Base-by-base conservation (phyloP, 35 echinoderm and acorn worm genomes). In the Patiria miniata region DNA sequence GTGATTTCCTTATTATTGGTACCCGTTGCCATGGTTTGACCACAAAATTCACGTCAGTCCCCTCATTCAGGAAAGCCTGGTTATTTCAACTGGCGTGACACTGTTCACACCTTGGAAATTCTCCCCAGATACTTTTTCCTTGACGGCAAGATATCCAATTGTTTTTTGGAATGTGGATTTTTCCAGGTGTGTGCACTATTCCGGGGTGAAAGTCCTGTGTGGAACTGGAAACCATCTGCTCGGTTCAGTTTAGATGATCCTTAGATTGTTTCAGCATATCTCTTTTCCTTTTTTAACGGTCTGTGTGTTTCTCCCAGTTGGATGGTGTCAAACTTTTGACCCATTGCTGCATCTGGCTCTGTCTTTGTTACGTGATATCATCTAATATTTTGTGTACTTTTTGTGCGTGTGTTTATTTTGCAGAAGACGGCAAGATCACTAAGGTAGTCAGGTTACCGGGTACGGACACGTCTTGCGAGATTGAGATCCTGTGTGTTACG, bases 371-470 rank as follows among this genome's bases (percentile, higher is more conserved):
- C 8, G 18, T 15, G 26, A 8, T 80, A 16, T 10, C 22, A n/a
- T 8, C 39, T 17, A 36, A 38, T 17, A 0, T 44, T 8, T 9
- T 51, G 37, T 80, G 37, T 39, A 2, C n/a, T 37, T 37, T 47
- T 50, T 39, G 68, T 36, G 5, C 1, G 17, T 0, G 37, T 36
- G 4, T 78, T 51, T 34, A 36, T 81, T 79, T 40, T 80, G 23
- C 86, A 97, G 95, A 90, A 53, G 80, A 87, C 76, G 95, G 95
- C 8, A 94, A 93, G 59, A 84, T 97, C 47, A 88, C 91, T 61
- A 97, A 97, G 56, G 44, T 97, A 19, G 85, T 94, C 5, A 93
- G 76, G 37, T 78, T 93, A n/a, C 84, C 89, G 40, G 92, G 89
- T 21, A 68, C 51, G 37, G 61, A 79, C 57, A 83, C 90, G 81